Evolutionary conservation across 2,113 vertebrate genomes (phyloP).

Genomic region (Lutjanus erythropterus): DNA sequence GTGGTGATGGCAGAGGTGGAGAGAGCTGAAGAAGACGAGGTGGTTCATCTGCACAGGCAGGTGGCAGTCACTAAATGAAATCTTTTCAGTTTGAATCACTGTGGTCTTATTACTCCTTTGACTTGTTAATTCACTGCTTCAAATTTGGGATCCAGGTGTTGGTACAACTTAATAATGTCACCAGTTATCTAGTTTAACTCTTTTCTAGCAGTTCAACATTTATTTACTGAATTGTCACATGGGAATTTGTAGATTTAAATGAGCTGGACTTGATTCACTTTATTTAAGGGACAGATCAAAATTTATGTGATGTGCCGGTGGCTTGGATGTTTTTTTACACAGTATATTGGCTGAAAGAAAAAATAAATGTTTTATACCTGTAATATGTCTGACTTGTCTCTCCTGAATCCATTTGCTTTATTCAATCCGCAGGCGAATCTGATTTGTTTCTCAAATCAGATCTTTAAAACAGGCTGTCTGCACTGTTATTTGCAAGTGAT

Average conservation of each 20-base stretch:
- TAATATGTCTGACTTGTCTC: neutral
- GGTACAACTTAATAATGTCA: neutral
- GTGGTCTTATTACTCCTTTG: neutral
- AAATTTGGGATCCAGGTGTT: constrained; percentile 1
- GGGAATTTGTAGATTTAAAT: neutral
- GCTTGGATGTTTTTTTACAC: neutral
- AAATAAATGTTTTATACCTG: constrained; percentile 50
- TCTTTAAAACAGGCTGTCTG: no score
- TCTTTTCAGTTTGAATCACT: no score
- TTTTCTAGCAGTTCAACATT: neutral
- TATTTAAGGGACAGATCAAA: constrained; percentile 2
- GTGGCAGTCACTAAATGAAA: neutral
- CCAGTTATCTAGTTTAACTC: neutral
- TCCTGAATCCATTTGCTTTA: no score
- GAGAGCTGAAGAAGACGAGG: neutral
- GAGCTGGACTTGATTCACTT: neutral
- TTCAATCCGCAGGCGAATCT: no score
- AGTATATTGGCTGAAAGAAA: neutral
- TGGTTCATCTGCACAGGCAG: neutral
- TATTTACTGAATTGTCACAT: neutral
- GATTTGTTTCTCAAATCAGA: no score
- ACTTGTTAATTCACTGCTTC: neutral
- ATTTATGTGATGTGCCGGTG: neutral
- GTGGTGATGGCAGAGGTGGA: neutral
- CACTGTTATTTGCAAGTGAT: no score